These are phyloP conservation scores for Gymnocypris eckloni DNA, from an alignment of 2,797 vertebrate species.

Conservation along the genomic window DNA sequence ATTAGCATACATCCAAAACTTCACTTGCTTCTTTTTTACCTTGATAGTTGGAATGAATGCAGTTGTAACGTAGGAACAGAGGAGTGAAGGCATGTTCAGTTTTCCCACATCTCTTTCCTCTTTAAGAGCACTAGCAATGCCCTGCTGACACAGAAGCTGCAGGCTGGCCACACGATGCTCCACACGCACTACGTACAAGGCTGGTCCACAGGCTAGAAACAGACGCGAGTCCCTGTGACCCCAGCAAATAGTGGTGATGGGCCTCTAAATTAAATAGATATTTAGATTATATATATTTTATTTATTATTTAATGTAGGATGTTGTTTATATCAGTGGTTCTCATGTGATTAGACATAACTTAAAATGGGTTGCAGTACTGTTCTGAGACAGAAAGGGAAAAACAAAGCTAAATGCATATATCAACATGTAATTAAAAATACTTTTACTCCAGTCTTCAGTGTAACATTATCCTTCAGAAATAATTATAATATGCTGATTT, in stretches of 20 bases:
- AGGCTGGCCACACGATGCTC: constrained; percentile 94
- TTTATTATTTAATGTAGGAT: not conserved
- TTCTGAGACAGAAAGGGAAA: not conserved
- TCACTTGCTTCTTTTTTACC: constrained; percentile 73
- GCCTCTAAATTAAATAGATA: constrained; percentile 79
- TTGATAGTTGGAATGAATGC: constrained; percentile 97
- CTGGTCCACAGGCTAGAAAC: constrained; percentile 93
- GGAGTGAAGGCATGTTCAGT: constrained; percentile 93
- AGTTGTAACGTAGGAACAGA: constrained; percentile 93
- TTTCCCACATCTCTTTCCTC: constrained; percentile 97
- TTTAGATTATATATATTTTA: not conserved
- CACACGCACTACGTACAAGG: constrained; percentile 93
- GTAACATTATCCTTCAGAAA: no score
- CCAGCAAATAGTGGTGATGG: constrained; percentile 98
- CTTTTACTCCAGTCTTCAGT: no score
- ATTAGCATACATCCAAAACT: not conserved
- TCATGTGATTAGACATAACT: not conserved
- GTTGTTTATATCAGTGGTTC: not conserved
- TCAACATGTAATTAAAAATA: no score
- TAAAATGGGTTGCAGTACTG: not conserved
- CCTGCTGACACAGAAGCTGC: constrained; percentile 96
- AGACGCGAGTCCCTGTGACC: constrained; percentile 95
- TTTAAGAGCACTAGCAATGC: constrained; percentile 89
- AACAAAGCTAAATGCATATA: no score
- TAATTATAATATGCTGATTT: no score